These are phyloP conservation scores for Semnopithecus entellus DNA, from an alignment of 2,113 vertebrate genomes.

Conservation along the genomic window DNA sequence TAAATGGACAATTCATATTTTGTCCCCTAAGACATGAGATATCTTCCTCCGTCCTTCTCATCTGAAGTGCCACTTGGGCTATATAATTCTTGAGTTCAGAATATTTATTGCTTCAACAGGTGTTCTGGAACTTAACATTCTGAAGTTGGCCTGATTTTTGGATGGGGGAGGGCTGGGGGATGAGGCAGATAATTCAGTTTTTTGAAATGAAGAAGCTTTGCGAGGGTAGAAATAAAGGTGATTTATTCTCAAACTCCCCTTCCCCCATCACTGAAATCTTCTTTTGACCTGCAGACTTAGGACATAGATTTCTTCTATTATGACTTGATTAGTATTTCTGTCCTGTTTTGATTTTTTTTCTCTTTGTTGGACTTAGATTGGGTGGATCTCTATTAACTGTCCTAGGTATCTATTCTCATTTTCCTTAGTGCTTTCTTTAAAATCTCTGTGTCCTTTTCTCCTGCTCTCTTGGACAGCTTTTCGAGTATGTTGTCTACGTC, in stretches of 20 bases:
- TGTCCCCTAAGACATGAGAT: neutral
- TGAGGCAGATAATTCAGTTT: neutral
- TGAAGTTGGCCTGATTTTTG: neutral
- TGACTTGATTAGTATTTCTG: neutral
- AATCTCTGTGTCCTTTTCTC: neutral
- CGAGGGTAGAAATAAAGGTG: neutral
- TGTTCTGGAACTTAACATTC: neutral
- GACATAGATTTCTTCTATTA: neutral
- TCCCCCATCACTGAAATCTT: neutral
- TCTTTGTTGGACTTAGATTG: neutral
- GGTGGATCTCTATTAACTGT: neutral
- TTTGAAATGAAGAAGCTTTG: slow-evolving; percentile 16
- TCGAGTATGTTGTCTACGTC: neutral
- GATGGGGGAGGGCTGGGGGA: neutral
- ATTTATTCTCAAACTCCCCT: neutral
- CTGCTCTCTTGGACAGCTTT: neutral
- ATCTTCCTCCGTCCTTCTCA: neutral
- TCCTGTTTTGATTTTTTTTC: neutral
- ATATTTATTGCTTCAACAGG: neutral
- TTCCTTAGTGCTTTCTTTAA: neutral
- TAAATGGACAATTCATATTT: neutral
- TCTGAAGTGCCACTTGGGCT: neutral
- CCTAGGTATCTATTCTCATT: neutral
- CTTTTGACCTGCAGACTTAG: neutral
- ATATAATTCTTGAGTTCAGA: neutral